Base-by-base conservation (phyloP, 2,888 invertebrate genomes). In the Euproctis similis region DNA sequence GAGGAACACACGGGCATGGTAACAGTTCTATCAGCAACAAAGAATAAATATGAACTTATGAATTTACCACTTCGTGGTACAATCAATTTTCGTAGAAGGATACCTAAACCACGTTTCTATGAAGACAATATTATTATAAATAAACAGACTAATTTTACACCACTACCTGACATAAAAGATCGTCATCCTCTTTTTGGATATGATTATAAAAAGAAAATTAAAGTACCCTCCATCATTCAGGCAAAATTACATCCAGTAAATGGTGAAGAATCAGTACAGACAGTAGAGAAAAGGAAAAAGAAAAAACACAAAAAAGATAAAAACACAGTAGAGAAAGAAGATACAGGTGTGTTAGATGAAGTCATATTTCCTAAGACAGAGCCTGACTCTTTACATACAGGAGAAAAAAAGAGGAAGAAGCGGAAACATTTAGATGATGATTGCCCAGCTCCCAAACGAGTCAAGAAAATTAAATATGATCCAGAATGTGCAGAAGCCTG, bases 151-250 rank as follows among this genome's bases (percentile, higher is more conserved):
- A 60, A 59, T 39, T 71, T 69, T 31, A 72, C 75, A 39, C 71
- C 74, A 8, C 41, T 80, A 20, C 80, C 80, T 1, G 71, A 72
- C 18, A 78, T 74, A 5, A 78, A 78, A 48, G 64, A 62, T 33
- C 64, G 80, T 1, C 81, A 81, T 49, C 81, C 80, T 4, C 55
- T 81, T 1, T 76, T 81, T 47, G 80, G 80, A 1, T 39, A 57
- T 1, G 44, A 75, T 42, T 81, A 74, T 42, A 72, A 70, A 37
- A 68, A 60, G 34, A 59, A 63, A 5, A 55, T 73, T 3, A 70
- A 71, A 46, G 31, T 76, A 26, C 60, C 71, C 4, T 18, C 49
- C 16, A 33, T 45, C n/a, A 45, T 70, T 21, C 46, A 48, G 8
- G 52, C 59, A 31, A 52, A 67, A 2, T 50, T 73, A 22, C 47